These are phyloP conservation scores for Zapus hudsonius DNA, from an alignment of 2,113 vertebrate species.

Conservation along the genomic window DNA sequence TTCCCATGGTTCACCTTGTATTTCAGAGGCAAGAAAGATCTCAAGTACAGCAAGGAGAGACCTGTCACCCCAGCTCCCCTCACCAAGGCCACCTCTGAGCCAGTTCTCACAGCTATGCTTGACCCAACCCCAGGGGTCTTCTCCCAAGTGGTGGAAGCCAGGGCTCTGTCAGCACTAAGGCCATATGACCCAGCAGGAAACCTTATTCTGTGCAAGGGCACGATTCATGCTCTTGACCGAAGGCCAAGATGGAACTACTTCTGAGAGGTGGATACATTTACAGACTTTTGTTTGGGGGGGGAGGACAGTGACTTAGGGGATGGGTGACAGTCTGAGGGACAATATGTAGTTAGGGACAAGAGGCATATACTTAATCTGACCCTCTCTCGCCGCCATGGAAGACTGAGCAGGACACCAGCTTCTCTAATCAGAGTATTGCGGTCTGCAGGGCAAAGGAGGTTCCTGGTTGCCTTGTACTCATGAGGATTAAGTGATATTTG, in stretches of 20 bases:
- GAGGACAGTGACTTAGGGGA: accelerated
- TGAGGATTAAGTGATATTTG: too few relatives aligned
- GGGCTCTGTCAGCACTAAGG: too few relatives aligned
- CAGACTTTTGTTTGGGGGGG: accelerated
- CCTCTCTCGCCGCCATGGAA: accelerated
- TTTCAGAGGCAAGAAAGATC: background rate
- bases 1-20: background rate
- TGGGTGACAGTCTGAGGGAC: accelerated
- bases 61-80: accelerated
- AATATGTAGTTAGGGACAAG: accelerated
- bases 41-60: accelerated
- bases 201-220: background rate
- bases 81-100: accelerated
- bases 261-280: accelerated
- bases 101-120: background rate
- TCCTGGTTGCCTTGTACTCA: accelerated
- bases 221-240: too few relatives aligned
- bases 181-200: too few relatives aligned
- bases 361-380: accelerated
- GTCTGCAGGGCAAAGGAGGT: accelerated
- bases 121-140: too few relatives aligned
- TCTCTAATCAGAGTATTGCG: accelerated
- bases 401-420: accelerated
- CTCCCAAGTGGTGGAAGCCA: too few relatives aligned
- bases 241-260: too few relatives aligned